These are phyloP conservation scores for Scleropages formosus DNA, from an alignment of 2,797 vertebrate genomes.

Conservation along the genomic window DNA sequence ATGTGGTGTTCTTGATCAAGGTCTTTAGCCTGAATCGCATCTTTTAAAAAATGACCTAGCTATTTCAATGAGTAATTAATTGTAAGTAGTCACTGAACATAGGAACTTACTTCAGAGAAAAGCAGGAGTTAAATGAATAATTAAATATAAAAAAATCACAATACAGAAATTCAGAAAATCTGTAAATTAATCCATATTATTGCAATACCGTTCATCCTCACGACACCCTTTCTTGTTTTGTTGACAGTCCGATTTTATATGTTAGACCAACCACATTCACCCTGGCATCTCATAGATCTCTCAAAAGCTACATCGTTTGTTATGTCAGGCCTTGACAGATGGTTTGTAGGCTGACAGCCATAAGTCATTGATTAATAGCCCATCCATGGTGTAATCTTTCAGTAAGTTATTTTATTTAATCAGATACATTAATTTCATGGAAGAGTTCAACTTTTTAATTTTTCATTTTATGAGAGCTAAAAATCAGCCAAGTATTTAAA, in stretches of 20 bases:
- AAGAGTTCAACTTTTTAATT: constrained; percentile 24
- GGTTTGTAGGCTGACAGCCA: not conserved
- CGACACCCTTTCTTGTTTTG: no score
- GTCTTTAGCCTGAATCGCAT: no score
- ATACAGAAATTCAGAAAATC: not conserved
- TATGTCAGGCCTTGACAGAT: not conserved
- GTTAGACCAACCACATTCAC: not conserved
- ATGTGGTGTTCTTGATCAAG: no score
- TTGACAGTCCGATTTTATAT: not conserved
- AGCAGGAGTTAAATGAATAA: not conserved
- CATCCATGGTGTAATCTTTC: not conserved
- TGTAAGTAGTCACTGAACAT: no score
- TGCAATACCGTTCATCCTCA: no score
- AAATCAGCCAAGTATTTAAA: no score
- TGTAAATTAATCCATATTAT: no score
- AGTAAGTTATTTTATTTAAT: not conserved
- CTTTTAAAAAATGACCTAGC: not conserved
- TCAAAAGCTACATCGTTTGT: no score
- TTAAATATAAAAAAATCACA: not conserved
- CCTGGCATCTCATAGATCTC: not conserved
- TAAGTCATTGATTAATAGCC: not conserved
- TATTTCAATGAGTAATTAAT: no score
- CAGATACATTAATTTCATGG: not conserved
- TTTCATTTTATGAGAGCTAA: constrained; percentile 19
- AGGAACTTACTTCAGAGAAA: no score